Conservation (phyloP, 2,888 invertebrate genomes). For the Drosophila peninsularis region DNA sequence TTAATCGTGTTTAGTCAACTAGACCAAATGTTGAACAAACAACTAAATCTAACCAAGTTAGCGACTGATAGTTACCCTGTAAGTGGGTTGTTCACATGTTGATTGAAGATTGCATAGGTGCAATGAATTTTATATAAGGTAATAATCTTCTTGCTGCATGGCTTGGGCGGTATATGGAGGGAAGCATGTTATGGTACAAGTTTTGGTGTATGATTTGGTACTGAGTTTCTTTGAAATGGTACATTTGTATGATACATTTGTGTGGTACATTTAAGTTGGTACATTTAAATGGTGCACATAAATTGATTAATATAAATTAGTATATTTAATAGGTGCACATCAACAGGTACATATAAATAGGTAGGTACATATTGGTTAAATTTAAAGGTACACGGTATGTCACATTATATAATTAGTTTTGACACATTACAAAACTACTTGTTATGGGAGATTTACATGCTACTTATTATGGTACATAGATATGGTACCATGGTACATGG, state of each 20-base stretch:
- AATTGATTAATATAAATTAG: too few species aligned
- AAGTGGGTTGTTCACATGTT: not conserved
- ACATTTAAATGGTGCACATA: too few species aligned
- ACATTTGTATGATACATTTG: not conserved
- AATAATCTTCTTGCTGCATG: not conserved
- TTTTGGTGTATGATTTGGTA: too few species aligned
- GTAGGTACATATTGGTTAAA: too few species aligned
- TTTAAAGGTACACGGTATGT: too few species aligned
- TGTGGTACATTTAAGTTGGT: not conserved
- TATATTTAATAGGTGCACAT: not conserved
- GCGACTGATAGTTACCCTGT: not conserved
- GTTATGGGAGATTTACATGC: not conserved
- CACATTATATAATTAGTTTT: too few species aligned
- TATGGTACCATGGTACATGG: not conserved
- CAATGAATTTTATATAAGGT: not conserved
- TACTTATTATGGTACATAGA: not conserved
- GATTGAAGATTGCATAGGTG: not conserved
- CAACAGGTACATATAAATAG: not conserved
- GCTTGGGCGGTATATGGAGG: too few species aligned
- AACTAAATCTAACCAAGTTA: not conserved
- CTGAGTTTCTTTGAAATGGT: not conserved
- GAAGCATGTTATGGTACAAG: too few species aligned
- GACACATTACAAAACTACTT: too few species aligned
- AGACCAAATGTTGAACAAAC: not conserved
- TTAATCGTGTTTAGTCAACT: slow-evolving; percentile 1